A percentile compares a stretch with the other conserved stretches of the same genome.
These are phyloP conservation scores for Aphelinus atriplicis DNA, from an alignment of 1,140 invertebrate genomes.

Conservation along the genomic window DNA sequence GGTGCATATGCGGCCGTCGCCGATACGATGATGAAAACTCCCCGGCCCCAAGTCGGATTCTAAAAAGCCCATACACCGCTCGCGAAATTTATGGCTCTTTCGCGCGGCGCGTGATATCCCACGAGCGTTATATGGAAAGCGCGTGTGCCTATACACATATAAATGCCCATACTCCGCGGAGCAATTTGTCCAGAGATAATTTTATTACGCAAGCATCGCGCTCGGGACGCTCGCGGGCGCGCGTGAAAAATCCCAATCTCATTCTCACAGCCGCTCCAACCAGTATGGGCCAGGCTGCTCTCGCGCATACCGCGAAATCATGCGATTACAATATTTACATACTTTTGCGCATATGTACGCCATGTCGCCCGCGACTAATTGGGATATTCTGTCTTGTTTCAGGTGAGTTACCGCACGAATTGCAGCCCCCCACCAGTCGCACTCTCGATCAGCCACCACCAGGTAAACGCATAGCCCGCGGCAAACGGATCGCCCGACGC, in stretches of 20 bases:
- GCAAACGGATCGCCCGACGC: too few relatives aligned
- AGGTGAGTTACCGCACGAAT: slow-evolving; percentile 43
- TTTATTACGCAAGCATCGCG: slow-evolving; percentile 29
- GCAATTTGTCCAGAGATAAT: slow-evolving; percentile 30
- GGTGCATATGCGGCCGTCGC: too few relatives aligned
- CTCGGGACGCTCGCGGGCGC: too few relatives aligned
- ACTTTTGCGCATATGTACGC: not conserved
- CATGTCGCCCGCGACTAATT: slow-evolving; percentile 25
- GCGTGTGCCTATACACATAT: not conserved
- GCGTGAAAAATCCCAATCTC: slow-evolving; percentile 18
- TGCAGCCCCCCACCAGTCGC: not conserved
- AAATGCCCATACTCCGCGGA: not conserved
- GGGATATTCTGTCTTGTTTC: slow-evolving; percentile 43
- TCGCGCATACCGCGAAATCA: not conserved
- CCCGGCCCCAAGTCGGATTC: not conserved
- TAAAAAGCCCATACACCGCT: not conserved
- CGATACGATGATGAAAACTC: slow-evolving; percentile 10
- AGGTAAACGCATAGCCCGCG: slow-evolving; percentile 5
- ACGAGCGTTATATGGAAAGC: slow-evolving; percentile 11
- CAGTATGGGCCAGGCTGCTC: too few relatives aligned
- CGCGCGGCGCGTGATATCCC: slow-evolving; percentile 1
- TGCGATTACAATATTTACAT: not conserved
- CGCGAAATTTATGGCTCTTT: slow-evolving; percentile 19
- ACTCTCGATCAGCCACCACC: not conserved
- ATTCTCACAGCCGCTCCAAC: not conserved